Conservation (phyloP, 37 sponge, comb jelly and placozoan genomes). For the Ephydatia muelleri region DNA sequence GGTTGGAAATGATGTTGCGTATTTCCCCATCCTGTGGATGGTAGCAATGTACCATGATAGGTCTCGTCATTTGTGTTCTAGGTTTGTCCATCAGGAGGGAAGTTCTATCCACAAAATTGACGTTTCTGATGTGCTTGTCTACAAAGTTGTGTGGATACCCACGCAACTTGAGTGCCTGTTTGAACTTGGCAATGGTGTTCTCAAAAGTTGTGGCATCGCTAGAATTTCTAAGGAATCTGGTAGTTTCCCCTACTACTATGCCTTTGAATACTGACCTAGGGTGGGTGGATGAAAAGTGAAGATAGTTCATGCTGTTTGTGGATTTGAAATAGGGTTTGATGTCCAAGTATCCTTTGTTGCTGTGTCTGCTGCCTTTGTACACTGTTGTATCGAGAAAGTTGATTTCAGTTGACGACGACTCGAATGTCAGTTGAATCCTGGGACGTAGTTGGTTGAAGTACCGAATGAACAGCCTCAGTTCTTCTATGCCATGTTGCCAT, state of each 20-base stretch:
- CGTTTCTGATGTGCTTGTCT: background rate
- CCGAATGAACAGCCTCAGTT: background rate
- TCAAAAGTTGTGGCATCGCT: background rate
- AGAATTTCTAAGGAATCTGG: background rate
- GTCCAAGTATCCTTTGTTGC: background rate
- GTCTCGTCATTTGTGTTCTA: too few species aligned
- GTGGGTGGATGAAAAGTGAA: constrained; percentile 15
- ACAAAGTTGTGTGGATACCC: background rate
- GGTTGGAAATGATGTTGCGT: too few species aligned
- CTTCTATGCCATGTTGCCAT: background rate
- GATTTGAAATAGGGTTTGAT: constrained; percentile 10
- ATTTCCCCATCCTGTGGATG: too few species aligned
- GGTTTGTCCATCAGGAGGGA: too few species aligned
- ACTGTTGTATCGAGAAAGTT: constrained; percentile 11
- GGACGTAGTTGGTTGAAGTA: background rate
- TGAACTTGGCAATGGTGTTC: background rate
- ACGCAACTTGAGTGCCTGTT: background rate
- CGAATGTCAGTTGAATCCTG: background rate
- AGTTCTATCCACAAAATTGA: background rate
- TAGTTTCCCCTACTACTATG: constrained; percentile 12
- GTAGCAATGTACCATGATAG: too few species aligned
- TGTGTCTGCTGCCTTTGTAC: background rate
- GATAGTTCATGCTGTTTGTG: background rate
- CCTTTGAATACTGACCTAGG: constrained; percentile 6
- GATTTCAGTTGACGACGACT: background rate